Conservation (phyloP, 2,888 invertebrate species). For the Hipparchia sbordonii region DNA sequence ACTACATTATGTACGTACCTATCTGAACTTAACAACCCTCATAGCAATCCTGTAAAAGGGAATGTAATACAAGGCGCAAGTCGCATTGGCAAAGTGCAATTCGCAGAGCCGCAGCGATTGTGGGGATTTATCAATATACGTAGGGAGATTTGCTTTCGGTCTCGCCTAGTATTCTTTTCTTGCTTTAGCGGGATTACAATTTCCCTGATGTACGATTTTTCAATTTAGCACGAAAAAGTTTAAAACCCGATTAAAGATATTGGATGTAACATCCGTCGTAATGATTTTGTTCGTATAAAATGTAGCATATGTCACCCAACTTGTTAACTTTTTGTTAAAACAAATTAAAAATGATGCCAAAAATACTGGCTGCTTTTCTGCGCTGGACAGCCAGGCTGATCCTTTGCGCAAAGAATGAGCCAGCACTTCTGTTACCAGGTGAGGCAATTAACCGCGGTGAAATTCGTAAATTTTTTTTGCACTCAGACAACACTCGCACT, state of each 20-base stretch:
- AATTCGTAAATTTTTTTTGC: no score
- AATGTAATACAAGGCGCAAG: constrained; percentile 66
- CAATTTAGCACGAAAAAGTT: no score
- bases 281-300: not conserved
- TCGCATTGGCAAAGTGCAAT: constrained; percentile 62
- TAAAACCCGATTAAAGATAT: no score
- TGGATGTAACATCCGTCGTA: not conserved
- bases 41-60: constrained; percentile 56
- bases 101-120: constrained; percentile 71
- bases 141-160: constrained; percentile 56
- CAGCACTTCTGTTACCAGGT: no score
- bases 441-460: no score
- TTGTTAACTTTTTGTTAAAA: no score
- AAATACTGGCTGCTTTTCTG: no score
- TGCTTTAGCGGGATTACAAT: constrained; percentile 47
- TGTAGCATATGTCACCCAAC: no score
- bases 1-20: not conserved
- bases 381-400: no score
- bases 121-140: constrained; percentile 74
- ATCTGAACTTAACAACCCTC: constrained; percentile 19
- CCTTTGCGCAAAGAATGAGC: no score
- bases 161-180: constrained; percentile 48
- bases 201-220: not conserved
- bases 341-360: no score
- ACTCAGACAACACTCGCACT: no score